Conservation (phyloP, 2,113 vertebrate species). For the Chitala chitala region DNA sequence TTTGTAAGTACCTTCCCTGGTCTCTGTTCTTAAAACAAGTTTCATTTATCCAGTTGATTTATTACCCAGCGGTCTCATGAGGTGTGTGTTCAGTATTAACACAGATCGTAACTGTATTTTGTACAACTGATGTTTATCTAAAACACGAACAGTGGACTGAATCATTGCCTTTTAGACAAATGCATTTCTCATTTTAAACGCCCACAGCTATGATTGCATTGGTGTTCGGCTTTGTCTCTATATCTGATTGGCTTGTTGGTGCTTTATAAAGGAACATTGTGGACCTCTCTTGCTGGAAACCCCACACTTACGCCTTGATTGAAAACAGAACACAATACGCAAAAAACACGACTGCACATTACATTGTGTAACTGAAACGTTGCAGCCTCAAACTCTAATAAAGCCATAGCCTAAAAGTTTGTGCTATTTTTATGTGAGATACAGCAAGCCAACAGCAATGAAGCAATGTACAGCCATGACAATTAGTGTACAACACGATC, state of each 20-base stretch:
- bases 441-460: too few species aligned
- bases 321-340: neutral
- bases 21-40: neutral
- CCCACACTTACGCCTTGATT: neutral
- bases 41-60: neutral
- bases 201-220: neutral
- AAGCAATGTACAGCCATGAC: too few species aligned
- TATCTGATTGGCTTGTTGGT: neutral
- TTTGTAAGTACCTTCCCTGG: too few species aligned
- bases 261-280: neutral
- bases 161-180: neutral
- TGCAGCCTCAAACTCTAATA: too few species aligned
- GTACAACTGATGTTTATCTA: neutral
- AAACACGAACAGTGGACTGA: neutral
- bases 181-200: too few species aligned
- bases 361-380: too few species aligned
- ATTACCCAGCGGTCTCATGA: neutral
- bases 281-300: neutral
- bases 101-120: neutral
- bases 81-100: neutral
- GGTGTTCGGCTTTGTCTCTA: neutral
- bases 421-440: too few species aligned
- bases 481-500: too few species aligned
- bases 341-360: neutral
- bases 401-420: too few species aligned